phyloP scores from a whole-genome alignment of 2,113 vertebrate species.

The Dicerorhinus sumatrensis region DNA sequence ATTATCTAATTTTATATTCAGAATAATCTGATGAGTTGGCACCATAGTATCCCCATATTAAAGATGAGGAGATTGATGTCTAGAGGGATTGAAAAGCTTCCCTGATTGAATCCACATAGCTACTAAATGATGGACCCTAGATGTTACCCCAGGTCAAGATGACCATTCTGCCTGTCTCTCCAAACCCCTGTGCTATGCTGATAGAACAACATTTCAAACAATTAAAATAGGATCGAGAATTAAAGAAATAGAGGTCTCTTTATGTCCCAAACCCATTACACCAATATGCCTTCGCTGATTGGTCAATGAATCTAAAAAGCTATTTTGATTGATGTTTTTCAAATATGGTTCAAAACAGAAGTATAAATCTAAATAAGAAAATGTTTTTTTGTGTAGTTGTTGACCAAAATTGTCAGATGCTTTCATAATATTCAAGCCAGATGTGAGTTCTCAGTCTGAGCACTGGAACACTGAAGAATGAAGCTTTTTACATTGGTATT shows the following conservation, averaged over 20 bases:
- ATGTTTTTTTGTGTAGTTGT: background rate
- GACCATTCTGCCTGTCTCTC: background rate
- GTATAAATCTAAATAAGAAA: background rate
- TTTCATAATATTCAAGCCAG: slow-evolving; percentile 55
- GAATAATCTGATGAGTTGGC: background rate
- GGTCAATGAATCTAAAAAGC: background rate
- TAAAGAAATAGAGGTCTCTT: background rate
- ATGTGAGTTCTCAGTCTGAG: slow-evolving; percentile 75
- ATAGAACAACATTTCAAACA: background rate
- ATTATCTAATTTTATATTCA: background rate
- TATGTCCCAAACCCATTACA: background rate
- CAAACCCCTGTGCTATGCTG: background rate
- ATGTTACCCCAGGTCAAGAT: background rate
- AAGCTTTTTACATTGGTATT: slow-evolving; percentile 79
- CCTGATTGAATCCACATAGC: background rate
- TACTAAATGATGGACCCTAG: background rate
- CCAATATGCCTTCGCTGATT: background rate
- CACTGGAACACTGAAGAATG: slow-evolving; percentile 76
- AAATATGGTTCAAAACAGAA: slow-evolving; percentile 2
- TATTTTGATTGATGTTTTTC: background rate
- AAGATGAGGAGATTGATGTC: background rate
- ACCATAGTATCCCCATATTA: background rate
- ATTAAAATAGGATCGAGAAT: background rate
- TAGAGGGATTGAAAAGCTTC: background rate
- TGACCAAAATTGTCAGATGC: background rate